Evolutionary conservation across 1,140 invertebrate genomes (phyloP).

Genomic region (Pogonomyrmex californicus): DNA sequence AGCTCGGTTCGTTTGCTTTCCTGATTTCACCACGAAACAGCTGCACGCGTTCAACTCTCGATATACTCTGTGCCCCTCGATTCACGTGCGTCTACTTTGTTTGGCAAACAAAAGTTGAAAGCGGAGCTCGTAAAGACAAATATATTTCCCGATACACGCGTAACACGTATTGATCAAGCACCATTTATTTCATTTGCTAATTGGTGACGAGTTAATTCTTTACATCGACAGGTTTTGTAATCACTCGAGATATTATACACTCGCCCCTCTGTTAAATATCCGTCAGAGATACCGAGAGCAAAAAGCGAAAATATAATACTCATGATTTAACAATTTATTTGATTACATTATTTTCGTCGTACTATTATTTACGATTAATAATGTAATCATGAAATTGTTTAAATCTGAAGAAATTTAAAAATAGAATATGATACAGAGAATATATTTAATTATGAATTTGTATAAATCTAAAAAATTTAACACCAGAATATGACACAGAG

Average conservation of each 20-base stretch:
- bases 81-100: slow-evolving; percentile 4
- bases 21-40: slow-evolving; percentile 29
- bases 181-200: not conserved
- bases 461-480: not conserved
- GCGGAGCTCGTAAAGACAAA: not conserved
- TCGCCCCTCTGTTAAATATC: not conserved
- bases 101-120: slow-evolving; percentile 42
- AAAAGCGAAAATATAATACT: not conserved
- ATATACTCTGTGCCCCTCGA: slow-evolving; percentile 12
- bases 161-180: not conserved
- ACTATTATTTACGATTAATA: not conserved
- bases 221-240: not conserved
- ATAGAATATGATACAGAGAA: not conserved
- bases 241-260: not conserved
- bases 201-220: not conserved
- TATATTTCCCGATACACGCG: slow-evolving; percentile 10
- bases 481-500: too few relatives aligned
- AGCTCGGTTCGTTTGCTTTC: slow-evolving; percentile 19
- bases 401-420: not conserved
- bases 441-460: not conserved
- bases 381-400: not conserved
- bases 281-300: not conserved
- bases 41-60: not conserved
- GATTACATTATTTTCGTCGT: not conserved
- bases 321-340: not conserved